Base-by-base conservation (phyloP, 2,113 vertebrate genomes). In the Microtus ochrogaster region DNA sequence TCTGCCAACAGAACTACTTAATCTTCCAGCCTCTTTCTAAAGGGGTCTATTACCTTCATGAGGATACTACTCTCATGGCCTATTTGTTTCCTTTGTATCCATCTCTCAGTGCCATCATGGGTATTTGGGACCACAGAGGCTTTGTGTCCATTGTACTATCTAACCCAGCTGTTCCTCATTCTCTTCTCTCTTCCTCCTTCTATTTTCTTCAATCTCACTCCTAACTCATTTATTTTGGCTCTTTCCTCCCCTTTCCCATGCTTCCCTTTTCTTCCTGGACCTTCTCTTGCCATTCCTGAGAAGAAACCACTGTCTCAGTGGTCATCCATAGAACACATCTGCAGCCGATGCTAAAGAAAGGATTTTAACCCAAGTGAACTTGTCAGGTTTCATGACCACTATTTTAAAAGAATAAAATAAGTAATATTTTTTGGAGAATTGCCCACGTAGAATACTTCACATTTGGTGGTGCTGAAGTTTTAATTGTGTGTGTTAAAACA, bases 391-490 rank as follows among this genome's bases (percentile, higher is more conserved):
- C 17, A 11, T 93, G 19, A 6, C 26, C 21, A 79, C 55, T 7
- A 14, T 52, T 79, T 93, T 88, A 26, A 81, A 88, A 92, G 11
- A 88, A 90, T 89, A 85, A 74, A 90, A 90, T 85, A 88, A 68
- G 28, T 26, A 11, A 70, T 77, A 85, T 1, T 92, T 81, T 90
- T 36, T 73, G 17, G 2, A 92, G 8, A 49, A 49, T 21, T 82
- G n/a, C 87, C 28, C 73, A 66, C 3, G 4, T 76, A 74, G 41
- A 93, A 19, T 78, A 91, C 90, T 94, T 96, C 74, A 92, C 72
- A 94, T 11, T 96, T 72, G 87, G 91, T 96, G 9, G 72, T 97
- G 24, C 39, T 72, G 70, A 65, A 36, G 41, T 93, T 94, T 94
- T 95, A 82, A 92, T 94, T 84, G 10, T 74, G 73, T 77, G 0